Percentiles rank a stretch among this genome's conserved stretches.
Evolutionary conservation across 2,113 vertebrate genomes (phyloP).

Genomic region (Piaya cayana): DNA sequence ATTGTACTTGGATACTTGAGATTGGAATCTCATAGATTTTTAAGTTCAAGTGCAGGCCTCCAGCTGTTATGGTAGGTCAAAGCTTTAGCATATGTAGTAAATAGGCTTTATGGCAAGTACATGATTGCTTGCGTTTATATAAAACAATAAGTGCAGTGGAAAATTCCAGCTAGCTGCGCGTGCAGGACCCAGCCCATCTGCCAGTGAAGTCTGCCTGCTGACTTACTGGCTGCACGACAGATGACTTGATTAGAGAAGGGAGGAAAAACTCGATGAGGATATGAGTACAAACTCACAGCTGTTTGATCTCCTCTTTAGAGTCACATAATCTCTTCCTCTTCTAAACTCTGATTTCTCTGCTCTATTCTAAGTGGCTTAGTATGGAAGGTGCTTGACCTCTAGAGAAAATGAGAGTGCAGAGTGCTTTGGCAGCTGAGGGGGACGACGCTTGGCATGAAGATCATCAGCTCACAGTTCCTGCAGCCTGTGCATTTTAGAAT

Average conservation of each 20-base stretch:
- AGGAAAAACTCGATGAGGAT: background rate
- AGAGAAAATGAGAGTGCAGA: background rate
- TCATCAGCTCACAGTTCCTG: background rate
- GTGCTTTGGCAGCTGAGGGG: background rate
- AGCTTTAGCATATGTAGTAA: background rate
- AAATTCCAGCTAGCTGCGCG: background rate
- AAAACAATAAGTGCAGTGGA: background rate
- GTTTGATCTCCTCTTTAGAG: background rate
- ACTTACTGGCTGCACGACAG: background rate
- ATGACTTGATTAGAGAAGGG: background rate
- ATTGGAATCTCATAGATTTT: background rate
- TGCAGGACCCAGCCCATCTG: background rate
- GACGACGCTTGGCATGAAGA: background rate
- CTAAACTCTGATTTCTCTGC: conserved; percentile 25
- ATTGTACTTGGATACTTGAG: background rate
- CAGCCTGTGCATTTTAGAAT: background rate
- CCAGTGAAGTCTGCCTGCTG: background rate
- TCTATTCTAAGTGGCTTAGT: background rate
- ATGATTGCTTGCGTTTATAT: background rate
- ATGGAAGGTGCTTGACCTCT: conserved; percentile 19
- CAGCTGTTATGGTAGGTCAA: background rate
- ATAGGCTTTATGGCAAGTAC: background rate
- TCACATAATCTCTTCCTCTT: background rate
- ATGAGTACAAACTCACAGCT: background rate
- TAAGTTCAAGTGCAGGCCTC: background rate